A percentile compares a stretch with the other conserved stretches of the same genome.
Evolutionary conservation across 2,113 vertebrate genomes (phyloP).

Genomic region (Hypanus sabinus): DNA sequence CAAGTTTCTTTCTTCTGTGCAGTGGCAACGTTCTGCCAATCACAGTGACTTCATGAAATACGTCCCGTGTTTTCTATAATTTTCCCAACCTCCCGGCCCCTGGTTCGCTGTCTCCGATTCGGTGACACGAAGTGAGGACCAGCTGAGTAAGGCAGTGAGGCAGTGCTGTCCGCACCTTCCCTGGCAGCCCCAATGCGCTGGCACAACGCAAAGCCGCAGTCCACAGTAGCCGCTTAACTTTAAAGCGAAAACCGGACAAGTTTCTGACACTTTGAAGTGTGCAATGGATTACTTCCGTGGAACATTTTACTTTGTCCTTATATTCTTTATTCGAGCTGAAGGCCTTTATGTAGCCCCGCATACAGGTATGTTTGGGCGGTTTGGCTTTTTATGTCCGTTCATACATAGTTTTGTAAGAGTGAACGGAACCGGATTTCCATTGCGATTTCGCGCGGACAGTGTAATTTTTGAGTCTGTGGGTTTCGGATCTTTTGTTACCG

Average conservation of each 20-base stretch:
- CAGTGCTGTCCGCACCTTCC: not conserved
- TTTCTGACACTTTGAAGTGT: conserved; percentile 18
- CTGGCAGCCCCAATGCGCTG: not conserved
- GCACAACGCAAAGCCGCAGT: not conserved
- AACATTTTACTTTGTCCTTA: not conserved
- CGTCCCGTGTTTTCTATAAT: conserved; percentile 22
- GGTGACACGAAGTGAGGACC: conserved; percentile 4
- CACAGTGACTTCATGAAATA: conserved; percentile 33
- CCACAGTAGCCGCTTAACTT: conserved; percentile 1
- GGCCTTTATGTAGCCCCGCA: not conserved
- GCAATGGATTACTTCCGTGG: conserved; percentile 26
- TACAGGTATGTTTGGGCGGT: conserved; percentile 8
- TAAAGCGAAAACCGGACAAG: not conserved
- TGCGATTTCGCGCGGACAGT: not conserved
- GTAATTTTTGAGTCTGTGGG: not conserved
- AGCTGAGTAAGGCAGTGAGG: not conserved
- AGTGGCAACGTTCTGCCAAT: conserved; percentile 24
- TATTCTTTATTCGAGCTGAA: not conserved
- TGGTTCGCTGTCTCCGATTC: conserved; percentile 25
- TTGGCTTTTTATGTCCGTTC: not conserved
- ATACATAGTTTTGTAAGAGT: not conserved
- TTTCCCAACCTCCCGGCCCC: conserved; percentile 28
- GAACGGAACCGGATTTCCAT: not conserved
- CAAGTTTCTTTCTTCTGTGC: not conserved
- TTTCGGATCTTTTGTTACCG: not conserved